Base-by-base conservation (phyloP, 2,888 invertebrate genomes). In the Nineta flava region DNA sequence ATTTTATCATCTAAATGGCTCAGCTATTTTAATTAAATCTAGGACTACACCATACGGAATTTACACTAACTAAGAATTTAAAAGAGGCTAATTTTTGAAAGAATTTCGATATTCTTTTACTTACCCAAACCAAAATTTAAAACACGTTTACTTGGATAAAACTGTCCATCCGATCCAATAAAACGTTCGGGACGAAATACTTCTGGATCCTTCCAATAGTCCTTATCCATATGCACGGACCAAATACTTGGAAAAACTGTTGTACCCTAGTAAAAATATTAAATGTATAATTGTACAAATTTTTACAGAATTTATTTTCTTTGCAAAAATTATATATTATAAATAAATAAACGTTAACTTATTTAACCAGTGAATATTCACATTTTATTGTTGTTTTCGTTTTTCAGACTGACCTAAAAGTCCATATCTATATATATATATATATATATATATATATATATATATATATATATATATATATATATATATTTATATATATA, bases 141-240 rank as follows among this genome's bases (percentile, higher is more conserved):
- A 10, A 67, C 52, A 47, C 62, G 56, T 17, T 68, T 66, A 32
- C 59, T 55, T 17, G 19, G 19, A 2, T 59, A 49, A 13, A 67
- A 50, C 48, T 61, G 59, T 41, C 66, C 66, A 26, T 63, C 53
- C 0, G 58, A 54, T 55, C 69, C 62, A 7, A 83, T 58, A 58
- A 81, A 81, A 53, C 83, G 67, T 58, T 81, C 79, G 0, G 83
- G 83, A 3, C 73, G 66, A 58, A 82, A 83, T 2, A 57, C 62
- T 21, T 76, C 65, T 0, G 83, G 81, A 56, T 82, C 75, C 0
- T 66, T 65, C 75, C 78, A 83, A 51, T 74, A 66, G 1, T 67
- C 58, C 21, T 69, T 62, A 57, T 80, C 75, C 61, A 73, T 70
- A 56, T 77, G 71, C 5, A 79, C 69, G 2, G 75, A 72, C 55